Percentiles rank a stretch among this genome's conserved stretches.
phyloP scores from a whole-genome alignment of 2,113 vertebrate genomes.

The Grus americana region DNA sequence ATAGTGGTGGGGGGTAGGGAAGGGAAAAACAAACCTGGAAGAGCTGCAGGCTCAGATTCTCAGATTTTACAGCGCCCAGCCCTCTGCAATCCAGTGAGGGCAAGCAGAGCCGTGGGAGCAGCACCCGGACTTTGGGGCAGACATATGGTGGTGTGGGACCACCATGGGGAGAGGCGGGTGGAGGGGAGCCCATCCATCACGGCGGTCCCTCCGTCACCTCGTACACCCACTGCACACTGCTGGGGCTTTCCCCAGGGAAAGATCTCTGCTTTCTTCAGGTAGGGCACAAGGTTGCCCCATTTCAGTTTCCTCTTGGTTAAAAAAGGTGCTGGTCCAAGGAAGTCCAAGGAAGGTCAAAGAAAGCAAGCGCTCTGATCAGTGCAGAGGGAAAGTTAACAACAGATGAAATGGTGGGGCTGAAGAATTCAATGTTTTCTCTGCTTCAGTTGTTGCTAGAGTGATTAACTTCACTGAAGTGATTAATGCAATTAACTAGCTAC shows the following conservation, averaged over 20 bases:
- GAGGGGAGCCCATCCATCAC: not conserved
- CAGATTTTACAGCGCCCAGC: not conserved
- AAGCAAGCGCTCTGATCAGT: not conserved
- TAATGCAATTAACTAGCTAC: slow-evolving; percentile 62
- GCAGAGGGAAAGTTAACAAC: not conserved
- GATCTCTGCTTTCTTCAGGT: not conserved
- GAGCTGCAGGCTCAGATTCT: not conserved
- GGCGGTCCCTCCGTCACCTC: not conserved
- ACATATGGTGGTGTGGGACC: not conserved
- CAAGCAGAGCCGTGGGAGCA: not conserved
- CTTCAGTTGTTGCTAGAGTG: not conserved
- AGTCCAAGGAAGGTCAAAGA: not conserved
- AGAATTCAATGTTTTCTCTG: not conserved
- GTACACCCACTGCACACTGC: fast-evolving
- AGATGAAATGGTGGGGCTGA: not conserved
- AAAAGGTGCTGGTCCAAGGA: not conserved
- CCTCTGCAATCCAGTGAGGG: not conserved
- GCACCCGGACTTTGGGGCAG: not conserved
- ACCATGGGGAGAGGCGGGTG: fast-evolving
- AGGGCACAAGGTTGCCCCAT: fast-evolving
- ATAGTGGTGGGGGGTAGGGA: not conserved
- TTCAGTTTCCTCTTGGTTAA: not conserved
- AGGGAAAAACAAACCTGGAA: not conserved
- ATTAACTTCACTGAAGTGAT: slow-evolving; percentile 28
- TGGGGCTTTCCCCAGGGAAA: not conserved